Evolutionary conservation across 2,888 invertebrate genomes (phyloP).

Genomic region (Pilophorus perplexus): DNA sequence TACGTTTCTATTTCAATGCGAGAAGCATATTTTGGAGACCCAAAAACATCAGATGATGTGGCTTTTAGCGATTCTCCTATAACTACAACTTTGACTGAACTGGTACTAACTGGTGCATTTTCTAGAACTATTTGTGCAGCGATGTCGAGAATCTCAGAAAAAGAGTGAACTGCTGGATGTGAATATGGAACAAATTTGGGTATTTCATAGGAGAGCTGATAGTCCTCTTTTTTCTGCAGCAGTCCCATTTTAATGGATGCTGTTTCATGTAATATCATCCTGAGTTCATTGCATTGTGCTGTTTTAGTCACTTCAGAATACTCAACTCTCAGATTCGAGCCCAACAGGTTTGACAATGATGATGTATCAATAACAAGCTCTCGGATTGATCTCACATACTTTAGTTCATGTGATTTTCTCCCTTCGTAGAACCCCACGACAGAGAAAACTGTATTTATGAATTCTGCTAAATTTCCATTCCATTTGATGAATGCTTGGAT

Average conservation of each 20-base stretch:
- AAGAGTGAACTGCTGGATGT: neutral
- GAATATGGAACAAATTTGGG: neutral
- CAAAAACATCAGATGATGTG: neutral
- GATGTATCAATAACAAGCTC: constrained; percentile 4
- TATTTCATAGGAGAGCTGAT: neutral
- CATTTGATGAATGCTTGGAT: constrained; percentile 32
- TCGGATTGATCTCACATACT: neutral
- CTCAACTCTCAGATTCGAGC: neutral
- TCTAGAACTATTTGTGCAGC: constrained; percentile 5
- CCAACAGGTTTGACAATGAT: neutral
- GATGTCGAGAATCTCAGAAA: neutral
- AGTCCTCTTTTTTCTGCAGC: neutral
- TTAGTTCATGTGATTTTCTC: neutral
- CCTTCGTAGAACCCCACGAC: constrained; percentile 11
- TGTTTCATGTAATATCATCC: neutral
- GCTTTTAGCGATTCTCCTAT: neutral
- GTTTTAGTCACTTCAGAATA: constrained; percentile 2
- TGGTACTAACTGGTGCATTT: neutral
- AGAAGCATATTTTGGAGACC: neutral
- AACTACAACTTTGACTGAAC: neutral
- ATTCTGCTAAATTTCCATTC: constrained; percentile 24
- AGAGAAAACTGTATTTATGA: constrained; percentile 30
- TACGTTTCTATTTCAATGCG: too few species aligned
- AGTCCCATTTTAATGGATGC: neutral
- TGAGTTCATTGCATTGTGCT: constrained; percentile 4